Percentiles rank a stretch among this genome's conserved stretches.
These are phyloP conservation scores for Zygothrica quintamaculata DNA, from an alignment of 2,888 invertebrate species.

Conservation along the genomic window DNA sequence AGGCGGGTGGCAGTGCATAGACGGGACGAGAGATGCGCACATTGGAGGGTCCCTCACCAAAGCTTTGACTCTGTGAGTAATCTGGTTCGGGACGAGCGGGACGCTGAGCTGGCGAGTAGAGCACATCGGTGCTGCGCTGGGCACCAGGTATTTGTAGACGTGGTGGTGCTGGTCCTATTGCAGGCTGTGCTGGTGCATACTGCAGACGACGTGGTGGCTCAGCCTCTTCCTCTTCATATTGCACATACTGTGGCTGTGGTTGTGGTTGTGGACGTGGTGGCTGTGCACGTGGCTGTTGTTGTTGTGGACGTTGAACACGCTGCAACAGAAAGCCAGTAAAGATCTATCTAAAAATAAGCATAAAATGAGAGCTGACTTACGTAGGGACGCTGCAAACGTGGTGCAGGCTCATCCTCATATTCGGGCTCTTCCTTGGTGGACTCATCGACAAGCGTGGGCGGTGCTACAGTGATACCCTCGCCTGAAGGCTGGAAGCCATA, in stretches of 20 bases:
- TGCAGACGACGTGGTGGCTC: conserved; percentile 80
- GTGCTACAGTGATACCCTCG: conserved; percentile 92
- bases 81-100: conserved; percentile 83
- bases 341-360: not conserved
- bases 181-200: conserved; percentile 68
- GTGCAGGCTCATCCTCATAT: conserved; percentile 83
- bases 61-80: conserved; percentile 82
- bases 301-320: conserved; percentile 76
- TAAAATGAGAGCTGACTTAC: conserved; percentile 66
- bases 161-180: conserved; percentile 75
- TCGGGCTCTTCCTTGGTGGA: conserved; percentile 84
- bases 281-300: conserved; percentile 59
- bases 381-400: conserved; percentile 80
- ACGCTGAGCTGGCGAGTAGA: conserved; percentile 82
- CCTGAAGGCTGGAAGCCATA: conserved; percentile 94
- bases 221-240: conserved; percentile 81
- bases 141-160: conserved; percentile 82
- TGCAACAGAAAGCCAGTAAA: conserved; percentile 23
- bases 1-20: conserved; percentile 81
- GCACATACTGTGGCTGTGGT: conserved; percentile 80
- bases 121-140: conserved; percentile 83
- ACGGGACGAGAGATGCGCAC: conserved; percentile 83
- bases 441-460: conserved; percentile 86
- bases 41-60: conserved; percentile 82
- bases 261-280: conserved; percentile 70